Percentiles rank a stretch among this genome's conserved stretches.
Conservation (phyloP, 2,113 vertebrate genomes). For the Baryphthengus martii region DNA sequence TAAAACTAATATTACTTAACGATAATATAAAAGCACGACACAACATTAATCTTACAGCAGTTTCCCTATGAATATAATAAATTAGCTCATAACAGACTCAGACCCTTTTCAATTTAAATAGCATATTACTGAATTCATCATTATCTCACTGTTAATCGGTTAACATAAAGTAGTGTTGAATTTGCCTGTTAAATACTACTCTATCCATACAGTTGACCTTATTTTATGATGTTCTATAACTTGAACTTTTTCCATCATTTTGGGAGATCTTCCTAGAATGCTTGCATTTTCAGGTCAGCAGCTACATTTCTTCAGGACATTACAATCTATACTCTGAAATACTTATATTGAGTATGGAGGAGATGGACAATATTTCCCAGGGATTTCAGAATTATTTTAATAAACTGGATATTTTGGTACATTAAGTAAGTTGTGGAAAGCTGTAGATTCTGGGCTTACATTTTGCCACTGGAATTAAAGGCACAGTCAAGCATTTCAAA, state of each 20-base stretch:
- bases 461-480: background rate
- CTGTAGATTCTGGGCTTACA: background rate
- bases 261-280: background rate
- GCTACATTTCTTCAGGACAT: background rate
- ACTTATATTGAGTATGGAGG: background rate
- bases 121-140: slow-evolving; percentile 18
- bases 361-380: background rate
- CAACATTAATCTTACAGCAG: slow-evolving; percentile 3
- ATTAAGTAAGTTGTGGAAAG: background rate
- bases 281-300: background rate
- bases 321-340: background rate
- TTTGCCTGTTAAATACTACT: background rate
- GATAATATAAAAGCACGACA: background rate
- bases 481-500: background rate
- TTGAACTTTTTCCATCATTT: background rate
- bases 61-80: slow-evolving; percentile 21
- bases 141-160: slow-evolving; percentile 5
- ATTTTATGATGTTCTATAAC: background rate
- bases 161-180: background rate
- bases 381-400: background rate
- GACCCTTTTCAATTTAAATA: background rate
- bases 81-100: background rate
- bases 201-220: background rate
- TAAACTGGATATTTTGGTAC: background rate
- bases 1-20: slow-evolving; percentile 37